Evolutionary conservation across 37 sponge, comb jelly and placozoan species (phyloP), one percentile per base, ranked within the genome.

Genomic region (Petrosia ficiformis): DNA sequence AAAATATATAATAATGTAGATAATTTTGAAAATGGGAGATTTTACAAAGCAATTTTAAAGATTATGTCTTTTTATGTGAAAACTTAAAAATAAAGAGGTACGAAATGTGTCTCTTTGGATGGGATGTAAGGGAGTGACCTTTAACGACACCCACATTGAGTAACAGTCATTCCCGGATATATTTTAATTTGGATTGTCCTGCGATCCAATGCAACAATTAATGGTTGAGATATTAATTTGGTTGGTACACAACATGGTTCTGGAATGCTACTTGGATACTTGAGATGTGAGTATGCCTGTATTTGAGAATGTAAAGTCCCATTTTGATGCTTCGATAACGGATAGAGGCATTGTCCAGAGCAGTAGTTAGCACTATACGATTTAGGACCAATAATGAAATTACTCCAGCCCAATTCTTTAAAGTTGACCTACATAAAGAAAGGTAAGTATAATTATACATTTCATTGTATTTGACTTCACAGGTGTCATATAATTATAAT

Each of bases 231-330:
- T 0, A 19, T 22, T 2, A 76, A 42, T 4, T 38, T 44, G 19
- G 59, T 68, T 2, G 87, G 87, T 4, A 68, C 82, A 63, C 87
- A 86, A 64, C 82, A 86, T 8, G 87, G 87, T 29, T 77, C 65
- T 22, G 81, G 87, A 22, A 80, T 44, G 0, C n/a, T 48, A 56
- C 75, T 44, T 2, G 75, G 76, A n/a, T 86, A 44, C n/a, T 2
- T 10, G 11, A 30, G 3, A 36, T 67, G 44, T 4, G 73, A 64
- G 3, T 80, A 16, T 21, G 69, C 30, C 39, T 84, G 86, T 10
- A 89, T 63, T 65, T 73, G 41, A 2, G 90, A 57, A 63, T 84
- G 90, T n/a, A 37, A 32, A 0, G 80, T 85, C 32, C 58, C 71
- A 63, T 75, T 56, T 44, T 57, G 33, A 8, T 56, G 26, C 16